These are phyloP conservation scores for Polymixis flavicincta DNA, from an alignment of 2,888 invertebrate species.

Conservation along the genomic window DNA sequence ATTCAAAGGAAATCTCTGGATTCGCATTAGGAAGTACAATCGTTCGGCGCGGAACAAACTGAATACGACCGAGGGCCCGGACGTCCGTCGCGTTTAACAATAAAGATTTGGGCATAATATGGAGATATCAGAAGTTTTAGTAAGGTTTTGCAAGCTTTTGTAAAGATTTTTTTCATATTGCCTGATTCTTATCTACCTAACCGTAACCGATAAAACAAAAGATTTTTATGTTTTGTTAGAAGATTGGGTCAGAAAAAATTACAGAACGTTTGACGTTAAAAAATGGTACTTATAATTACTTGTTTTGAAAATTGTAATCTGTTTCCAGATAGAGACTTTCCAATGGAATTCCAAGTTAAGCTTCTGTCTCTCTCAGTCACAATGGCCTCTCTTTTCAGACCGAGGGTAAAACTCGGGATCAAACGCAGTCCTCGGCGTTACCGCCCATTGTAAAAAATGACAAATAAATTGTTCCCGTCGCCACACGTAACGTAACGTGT, in stretches of 20 bases:
- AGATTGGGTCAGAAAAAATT: background rate
- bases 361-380: conserved; percentile 29
- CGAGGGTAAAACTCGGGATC: conserved; percentile 60
- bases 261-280: background rate
- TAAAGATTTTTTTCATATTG: background rate
- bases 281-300: background rate
- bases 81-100: conserved; percentile 63
- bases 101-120: conserved; percentile 48
- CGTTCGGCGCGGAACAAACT: conserved; percentile 54
- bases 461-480: conserved; percentile 58
- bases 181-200: background rate
- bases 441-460: conserved; percentile 58
- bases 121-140: conserved; percentile 22
- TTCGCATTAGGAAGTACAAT: conserved; percentile 58
- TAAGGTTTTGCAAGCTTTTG: background rate
- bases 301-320: background rate
- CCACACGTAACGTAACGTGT: conserved; percentile 22
- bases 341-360: background rate
- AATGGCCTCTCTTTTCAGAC: conserved; percentile 30
- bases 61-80: conserved; percentile 57
- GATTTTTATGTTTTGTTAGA: background rate
- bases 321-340: background rate
- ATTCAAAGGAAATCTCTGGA: conserved; percentile 58
- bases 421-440: conserved; percentile 47
- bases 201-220: background rate